Conservation (phyloP, 2,113 vertebrate species). For the Dryoscopus gambensis region DNA sequence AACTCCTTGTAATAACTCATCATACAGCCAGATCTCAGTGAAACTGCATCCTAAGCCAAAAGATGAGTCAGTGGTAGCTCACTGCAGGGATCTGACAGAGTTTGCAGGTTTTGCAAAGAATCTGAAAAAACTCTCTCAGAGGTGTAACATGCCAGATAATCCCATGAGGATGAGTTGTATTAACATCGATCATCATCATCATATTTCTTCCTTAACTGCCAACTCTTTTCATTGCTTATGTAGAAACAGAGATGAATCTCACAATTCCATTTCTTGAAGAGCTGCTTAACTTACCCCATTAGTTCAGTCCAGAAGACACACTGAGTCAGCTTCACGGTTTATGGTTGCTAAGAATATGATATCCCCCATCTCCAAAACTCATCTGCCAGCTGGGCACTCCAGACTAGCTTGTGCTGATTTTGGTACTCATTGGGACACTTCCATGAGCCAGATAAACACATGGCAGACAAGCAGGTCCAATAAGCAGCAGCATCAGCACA, state of each 20-base stretch:
- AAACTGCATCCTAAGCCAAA: slow-evolving; percentile 2
- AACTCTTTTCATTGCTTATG: background rate
- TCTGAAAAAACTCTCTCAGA: background rate
- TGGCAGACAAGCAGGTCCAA: background rate
- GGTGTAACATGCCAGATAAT: background rate
- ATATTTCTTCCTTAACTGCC: background rate
- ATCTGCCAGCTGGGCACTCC: background rate
- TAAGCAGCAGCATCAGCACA: background rate
- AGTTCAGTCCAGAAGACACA: background rate
- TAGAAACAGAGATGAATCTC: background rate
- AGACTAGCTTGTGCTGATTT: background rate
- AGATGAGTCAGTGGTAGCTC: slow-evolving; percentile 7
- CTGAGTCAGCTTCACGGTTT: background rate
- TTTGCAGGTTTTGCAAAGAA: slow-evolving; percentile 15
- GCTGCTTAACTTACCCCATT: background rate
- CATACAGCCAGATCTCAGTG: background rate
- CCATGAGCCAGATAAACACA: background rate
- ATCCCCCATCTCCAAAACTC: background rate
- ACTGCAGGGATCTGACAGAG: background rate
- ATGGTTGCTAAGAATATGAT: background rate
- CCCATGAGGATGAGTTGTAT: background rate
- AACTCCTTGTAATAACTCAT: background rate
- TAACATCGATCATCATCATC: background rate
- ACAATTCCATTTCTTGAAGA: background rate
- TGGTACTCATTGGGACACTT: background rate